A percentile compares a stretch with the other conserved stretches of the same genome.
These are phyloP conservation scores for Scolanthus callimorphus DNA, from an alignment of 92 coral and sea anemone species.

Conservation along the genomic window DNA sequence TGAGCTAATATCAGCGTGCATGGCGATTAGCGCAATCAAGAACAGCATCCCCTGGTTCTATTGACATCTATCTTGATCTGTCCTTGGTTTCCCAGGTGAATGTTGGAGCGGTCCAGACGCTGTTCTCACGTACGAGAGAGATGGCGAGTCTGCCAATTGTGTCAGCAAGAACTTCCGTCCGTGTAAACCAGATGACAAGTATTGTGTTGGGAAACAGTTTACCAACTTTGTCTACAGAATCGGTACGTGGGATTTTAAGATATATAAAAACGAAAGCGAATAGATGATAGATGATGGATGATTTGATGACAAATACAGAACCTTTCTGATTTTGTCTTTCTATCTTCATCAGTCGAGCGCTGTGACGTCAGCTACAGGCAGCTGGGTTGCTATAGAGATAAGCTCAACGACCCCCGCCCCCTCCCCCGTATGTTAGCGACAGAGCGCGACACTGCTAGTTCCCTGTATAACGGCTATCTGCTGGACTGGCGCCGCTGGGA, in stretches of 20 bases:
- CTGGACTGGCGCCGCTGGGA: constrained; percentile 44
- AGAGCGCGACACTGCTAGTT: constrained; percentile 35
- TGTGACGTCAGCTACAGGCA: constrained; percentile 46
- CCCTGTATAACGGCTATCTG: constrained; percentile 34
- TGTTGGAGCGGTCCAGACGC: constrained; percentile 71
- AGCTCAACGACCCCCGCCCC: constrained; percentile 47
- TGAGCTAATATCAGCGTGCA: too few species aligned
- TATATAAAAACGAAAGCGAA: too few species aligned
- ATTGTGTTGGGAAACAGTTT: constrained; percentile 74
- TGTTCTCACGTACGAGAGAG: constrained; percentile 34
- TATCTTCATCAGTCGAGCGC: too few species aligned
- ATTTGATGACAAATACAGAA: too few species aligned
- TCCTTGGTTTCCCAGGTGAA: constrained; percentile 36
- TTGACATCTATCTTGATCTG: neutral
- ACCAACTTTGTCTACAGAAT: constrained; percentile 79
- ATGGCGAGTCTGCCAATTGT: constrained; percentile 52
- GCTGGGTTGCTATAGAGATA: constrained; percentile 53
- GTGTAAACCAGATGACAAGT: constrained; percentile 54
- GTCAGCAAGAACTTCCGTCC: constrained; percentile 47
- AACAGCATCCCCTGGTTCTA: too few species aligned
- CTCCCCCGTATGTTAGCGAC: constrained; percentile 30
- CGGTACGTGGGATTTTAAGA: constrained; percentile 25
- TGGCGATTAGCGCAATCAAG: too few species aligned
- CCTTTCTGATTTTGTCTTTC: too few species aligned
- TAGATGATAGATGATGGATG: too few species aligned